Conservation (phyloP, 2,113 vertebrate genomes). For the Synodontis membranacea region DNA sequence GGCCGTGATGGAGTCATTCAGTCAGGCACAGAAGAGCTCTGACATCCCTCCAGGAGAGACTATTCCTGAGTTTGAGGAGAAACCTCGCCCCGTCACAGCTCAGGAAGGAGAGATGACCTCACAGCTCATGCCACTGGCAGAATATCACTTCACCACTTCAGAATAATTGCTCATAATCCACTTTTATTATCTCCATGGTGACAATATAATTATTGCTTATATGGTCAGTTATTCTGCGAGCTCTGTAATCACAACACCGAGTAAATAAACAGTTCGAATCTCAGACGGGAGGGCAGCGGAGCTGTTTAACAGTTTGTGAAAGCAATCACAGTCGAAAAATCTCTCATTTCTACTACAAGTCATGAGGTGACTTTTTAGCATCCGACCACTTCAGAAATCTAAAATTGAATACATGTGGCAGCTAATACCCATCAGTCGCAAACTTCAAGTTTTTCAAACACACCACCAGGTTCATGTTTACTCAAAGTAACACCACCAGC, state of each 20-base stretch:
- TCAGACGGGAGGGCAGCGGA: not conserved
- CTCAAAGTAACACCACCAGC: too few species aligned
- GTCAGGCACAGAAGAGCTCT: slow-evolving; percentile 61
- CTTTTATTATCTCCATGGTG: not conserved
- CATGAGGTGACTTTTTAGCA: not conserved
- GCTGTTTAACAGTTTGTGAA: not conserved
- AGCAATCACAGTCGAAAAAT: not conserved
- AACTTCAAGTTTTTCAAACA: too few species aligned
- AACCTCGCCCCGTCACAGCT: slow-evolving; percentile 58
- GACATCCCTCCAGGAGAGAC: slow-evolving; percentile 65
- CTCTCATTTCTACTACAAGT: not conserved
- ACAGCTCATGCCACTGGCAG: not conserved
- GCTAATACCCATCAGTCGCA: too few species aligned
- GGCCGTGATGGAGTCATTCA: slow-evolving; percentile 64
- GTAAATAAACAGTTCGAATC: not conserved
- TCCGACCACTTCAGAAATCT: too few species aligned
- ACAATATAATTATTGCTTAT: not conserved
- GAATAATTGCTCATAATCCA: not conserved
- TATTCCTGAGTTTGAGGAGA: slow-evolving; percentile 72
- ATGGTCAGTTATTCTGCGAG: not conserved
- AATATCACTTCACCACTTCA: not conserved
- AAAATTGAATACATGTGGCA: too few species aligned
- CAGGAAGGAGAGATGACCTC: slow-evolving; percentile 53
- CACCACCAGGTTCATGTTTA: too few species aligned
- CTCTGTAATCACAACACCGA: not conserved